Conservation (phyloP, 2,113 vertebrate genomes). For the Erythrocercus mccallii region DNA sequence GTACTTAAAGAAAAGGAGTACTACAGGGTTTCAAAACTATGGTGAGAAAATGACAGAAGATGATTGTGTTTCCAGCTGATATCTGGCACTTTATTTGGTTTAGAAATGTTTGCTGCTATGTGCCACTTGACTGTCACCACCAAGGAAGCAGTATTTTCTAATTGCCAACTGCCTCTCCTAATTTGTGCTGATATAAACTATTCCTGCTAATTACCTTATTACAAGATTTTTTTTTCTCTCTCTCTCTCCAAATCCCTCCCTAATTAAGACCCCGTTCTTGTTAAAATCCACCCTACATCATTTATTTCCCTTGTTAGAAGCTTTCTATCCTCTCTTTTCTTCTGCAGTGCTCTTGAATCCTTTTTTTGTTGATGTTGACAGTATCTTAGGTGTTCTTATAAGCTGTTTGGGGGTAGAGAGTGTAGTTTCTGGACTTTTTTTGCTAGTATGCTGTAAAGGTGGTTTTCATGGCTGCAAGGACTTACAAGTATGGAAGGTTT, state of each 20-base stretch:
- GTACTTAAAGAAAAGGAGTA: neutral
- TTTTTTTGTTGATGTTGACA: neutral
- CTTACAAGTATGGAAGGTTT: neutral
- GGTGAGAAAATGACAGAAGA: neutral
- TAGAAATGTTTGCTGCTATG: neutral
- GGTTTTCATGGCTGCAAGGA: neutral
- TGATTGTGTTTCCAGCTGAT: neutral
- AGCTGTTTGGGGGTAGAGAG: neutral
- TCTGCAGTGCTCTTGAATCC: neutral
- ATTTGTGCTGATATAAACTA: constrained; percentile 15
- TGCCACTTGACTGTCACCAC: neutral
- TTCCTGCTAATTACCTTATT: constrained; percentile 17
- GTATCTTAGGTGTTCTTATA: neutral
- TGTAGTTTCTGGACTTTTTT: neutral
- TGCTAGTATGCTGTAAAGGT: neutral
- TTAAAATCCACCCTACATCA: constrained; percentile 1
- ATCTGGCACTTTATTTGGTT: neutral
- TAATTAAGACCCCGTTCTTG: constrained; percentile 25
- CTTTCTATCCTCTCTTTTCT: neutral
- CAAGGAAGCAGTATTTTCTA: neutral
- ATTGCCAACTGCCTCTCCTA: constrained; percentile 3
- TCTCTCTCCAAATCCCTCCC: neutral
- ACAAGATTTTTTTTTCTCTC: neutral
- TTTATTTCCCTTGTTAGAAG: neutral
- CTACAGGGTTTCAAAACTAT: neutral